Evolutionary conservation across 2,113 vertebrate genomes (phyloP).

Genomic region (Macquaria australasica): DNA sequence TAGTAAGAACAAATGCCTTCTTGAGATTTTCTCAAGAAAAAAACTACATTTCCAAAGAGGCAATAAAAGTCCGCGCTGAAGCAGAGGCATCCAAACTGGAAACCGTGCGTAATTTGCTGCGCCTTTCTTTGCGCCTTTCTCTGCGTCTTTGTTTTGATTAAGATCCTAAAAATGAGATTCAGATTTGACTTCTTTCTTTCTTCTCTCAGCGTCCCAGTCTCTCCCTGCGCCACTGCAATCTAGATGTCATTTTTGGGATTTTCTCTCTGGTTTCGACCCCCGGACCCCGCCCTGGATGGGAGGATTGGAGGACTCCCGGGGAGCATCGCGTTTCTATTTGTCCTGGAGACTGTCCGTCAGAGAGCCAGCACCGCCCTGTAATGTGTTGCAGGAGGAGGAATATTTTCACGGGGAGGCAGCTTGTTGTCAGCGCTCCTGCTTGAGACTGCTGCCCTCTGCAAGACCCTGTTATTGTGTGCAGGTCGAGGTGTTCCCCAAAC

Average conservation of each 20-base stretch:
- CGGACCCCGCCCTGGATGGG: constrained; percentile 63
- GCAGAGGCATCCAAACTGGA: constrained; percentile 2
- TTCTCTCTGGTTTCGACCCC: constrained; percentile 70
- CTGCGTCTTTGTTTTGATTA: background rate
- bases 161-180: background rate
- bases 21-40: constrained; percentile 33
- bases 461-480: constrained; percentile 31
- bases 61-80: constrained; percentile 29
- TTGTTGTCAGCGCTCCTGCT: constrained; percentile 8
- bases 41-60: constrained; percentile 60
- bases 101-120: constrained; percentile 22
- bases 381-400: constrained; percentile 68
- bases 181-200: constrained; percentile 37
- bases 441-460: constrained; percentile 45
- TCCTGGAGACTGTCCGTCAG: constrained; percentile 35
- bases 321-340: constrained; percentile 48
- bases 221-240: constrained; percentile 70
- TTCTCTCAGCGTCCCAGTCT: constrained; percentile 52
- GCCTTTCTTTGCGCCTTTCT: background rate
- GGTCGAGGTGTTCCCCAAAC: background rate
- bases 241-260: constrained; percentile 83
- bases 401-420: constrained; percentile 20
- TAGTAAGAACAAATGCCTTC: constrained; percentile 36
- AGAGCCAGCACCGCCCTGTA: constrained; percentile 37
- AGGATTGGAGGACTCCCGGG: constrained; percentile 66